Evolutionary conservation across 2,888 invertebrate species (phyloP).

Genomic region (Reticulitermes lucifugus): DNA sequence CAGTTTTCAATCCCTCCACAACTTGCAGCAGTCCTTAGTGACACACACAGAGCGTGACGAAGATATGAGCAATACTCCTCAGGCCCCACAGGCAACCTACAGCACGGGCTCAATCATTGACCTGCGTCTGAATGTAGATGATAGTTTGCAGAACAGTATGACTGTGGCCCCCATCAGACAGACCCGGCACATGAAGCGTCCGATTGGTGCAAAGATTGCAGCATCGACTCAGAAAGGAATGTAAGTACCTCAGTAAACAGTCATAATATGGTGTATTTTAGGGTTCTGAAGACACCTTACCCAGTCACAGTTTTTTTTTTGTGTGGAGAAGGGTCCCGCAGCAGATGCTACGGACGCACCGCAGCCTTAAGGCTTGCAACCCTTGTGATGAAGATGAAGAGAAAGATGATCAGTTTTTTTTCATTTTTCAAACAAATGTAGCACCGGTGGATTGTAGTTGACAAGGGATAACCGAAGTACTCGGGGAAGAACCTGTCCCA

Average conservation of each 20-base stretch:
- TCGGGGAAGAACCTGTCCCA: too few species aligned
- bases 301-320: too few species aligned
- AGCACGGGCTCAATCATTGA: conserved; percentile 31
- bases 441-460: too few species aligned
- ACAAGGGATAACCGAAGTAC: too few species aligned
- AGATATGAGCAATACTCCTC: background rate
- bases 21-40: background rate
- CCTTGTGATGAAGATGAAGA: too few species aligned
- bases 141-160: background rate
- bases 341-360: too few species aligned
- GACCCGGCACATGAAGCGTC: background rate
- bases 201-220: background rate
- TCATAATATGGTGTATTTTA: too few species aligned
- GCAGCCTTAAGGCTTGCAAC: too few species aligned
- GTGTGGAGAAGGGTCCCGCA: too few species aligned
- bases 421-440: too few species aligned
- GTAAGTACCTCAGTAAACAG: background rate
- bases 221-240: background rate
- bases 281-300: too few species aligned
- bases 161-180: conserved; percentile 4
- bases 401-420: too few species aligned
- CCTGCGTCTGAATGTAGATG: conserved; percentile 20
- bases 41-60: background rate
- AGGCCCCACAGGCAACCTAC: background rate
- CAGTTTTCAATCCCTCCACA: background rate